Evolutionary conservation across 2,797 vertebrate species (phyloP), one percentile per base, ranked within the genome.

Genomic region (Otolemur crassicaudatus): DNA sequence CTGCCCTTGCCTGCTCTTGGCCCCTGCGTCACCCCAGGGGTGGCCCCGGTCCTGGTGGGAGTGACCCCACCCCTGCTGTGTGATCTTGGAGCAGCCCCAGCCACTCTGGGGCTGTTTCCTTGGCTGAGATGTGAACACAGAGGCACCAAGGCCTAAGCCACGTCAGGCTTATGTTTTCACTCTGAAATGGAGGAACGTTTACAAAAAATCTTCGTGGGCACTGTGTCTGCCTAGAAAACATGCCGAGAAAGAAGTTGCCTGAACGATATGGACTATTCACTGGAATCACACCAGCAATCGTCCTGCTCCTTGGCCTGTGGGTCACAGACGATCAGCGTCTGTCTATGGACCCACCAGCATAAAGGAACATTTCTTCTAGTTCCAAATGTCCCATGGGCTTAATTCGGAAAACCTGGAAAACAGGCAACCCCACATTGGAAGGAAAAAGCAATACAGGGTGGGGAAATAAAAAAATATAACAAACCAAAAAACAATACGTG

Each of bases 351-450:
- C 8, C 9, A 3, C 31, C 16, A 9, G 46, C n/a, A 11, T 1
- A 34, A 53, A 12, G 22, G 49, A 65, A 13, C 20, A 29, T 82
- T 53, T 40, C 6, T 87, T 60, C 29, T 58, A 9, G 17, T 49
- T 23, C 85, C 49, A 46, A 27, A n/a, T 1, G 4, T 29, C 9
- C n/a, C 7, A 0, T 0, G 4, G 61, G 53, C 31, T 92, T 29
- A 4, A 1, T 23, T n/a, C 8, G 61, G 76, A 86, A 88, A 89
- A 40, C 31, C 46, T n/a, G 25, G 85, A 76, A 94, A 94, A 82
- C n/a, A 37, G 77, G 49, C 17, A 87, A 67, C 20, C 31, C 7
- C 25, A 60, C 1, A 0, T 0, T 0, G 3, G 69, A n/a, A 56
- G 1, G 4, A 34, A 37, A 83, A 31, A 0, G 0, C 17, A 46